Base-by-base conservation (phyloP, 1,140 invertebrate species). In the Oncopodura yosiiana region DNA sequence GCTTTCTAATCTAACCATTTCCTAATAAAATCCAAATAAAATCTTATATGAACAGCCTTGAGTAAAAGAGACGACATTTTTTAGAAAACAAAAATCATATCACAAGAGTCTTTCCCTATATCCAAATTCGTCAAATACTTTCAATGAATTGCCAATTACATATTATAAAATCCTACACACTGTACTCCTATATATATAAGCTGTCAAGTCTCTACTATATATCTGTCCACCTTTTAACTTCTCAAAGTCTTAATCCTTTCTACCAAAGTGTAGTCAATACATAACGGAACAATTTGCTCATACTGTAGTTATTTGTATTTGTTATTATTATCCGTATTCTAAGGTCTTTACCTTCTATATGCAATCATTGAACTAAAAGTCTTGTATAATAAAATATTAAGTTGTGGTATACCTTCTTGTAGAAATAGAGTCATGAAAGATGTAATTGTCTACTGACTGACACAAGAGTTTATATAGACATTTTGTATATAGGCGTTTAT, bases 141-240 rank as follows among this genome's bases (percentile, higher is more conserved):
- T 12, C 18, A 3, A 5, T 3, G 24, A 21, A 43, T 21, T 43
- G 24, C 41, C 18, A 43, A 43, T 43, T 43, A 26, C 18, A 43
- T n/a, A n/a, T n/a, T n/a, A n/a, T n/a, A n/a, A n/a, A 43, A 43
- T 43, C 24, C 41, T 23, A 26, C 41, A 43, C 41, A 16, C 41
- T n/a, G 5, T 26, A 26, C 9, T 14, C 18, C 9, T 23, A 9
- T 9, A 14, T 11, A 16, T 5, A 39, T 11, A 5, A 5, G 18
- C 5, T 8, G 37, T 12, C 9, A 16, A 9, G 37, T 12, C 9
- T 16, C 9, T 39, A 39, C 37, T 39, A 12, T 39, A 18, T 39
- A 39, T 39, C 5, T 5, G 4, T 18, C 4, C 37, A 14, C 5
- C n/a, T 39, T 11, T 39, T n/a, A n/a, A n/a, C n/a, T 39, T 39